phyloP scores from a whole-genome alignment of 2,888 invertebrate genomes.

The Volucella bombylans region DNA sequence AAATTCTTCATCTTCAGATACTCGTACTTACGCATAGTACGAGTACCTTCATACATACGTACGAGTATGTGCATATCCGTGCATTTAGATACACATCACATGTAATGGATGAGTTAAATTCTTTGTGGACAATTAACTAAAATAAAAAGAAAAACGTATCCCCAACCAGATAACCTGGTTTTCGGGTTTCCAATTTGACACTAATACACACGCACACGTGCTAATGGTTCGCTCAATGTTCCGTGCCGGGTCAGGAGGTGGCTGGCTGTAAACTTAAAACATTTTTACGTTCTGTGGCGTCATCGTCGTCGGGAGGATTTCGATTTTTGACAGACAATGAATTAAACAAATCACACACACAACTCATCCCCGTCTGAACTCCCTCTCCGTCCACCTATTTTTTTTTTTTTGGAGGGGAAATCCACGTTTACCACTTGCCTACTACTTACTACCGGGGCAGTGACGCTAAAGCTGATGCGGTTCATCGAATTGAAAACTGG shows the following conservation, averaged over 20 bases:
- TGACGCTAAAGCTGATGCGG: constrained; percentile 22
- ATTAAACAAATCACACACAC: constrained; percentile 58
- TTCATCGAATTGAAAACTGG: constrained; percentile 43
- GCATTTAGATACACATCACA: constrained; percentile 48
- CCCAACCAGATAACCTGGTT: constrained; percentile 44
- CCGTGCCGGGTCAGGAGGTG: constrained; percentile 17
- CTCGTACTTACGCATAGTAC: background rate
- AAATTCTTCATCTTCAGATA: constrained; percentile 9
- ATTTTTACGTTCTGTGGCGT: background rate
- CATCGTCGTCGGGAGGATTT: constrained; percentile 5
- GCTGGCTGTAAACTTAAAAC: constrained; percentile 9
- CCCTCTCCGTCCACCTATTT: no score
- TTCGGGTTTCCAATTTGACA: constrained; percentile 28
- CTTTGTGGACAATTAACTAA: constrained; percentile 42
- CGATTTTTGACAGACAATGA: constrained; percentile 61
- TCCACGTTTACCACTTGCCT: background rate
- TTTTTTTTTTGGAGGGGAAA: no score
- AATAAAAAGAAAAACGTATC: background rate
- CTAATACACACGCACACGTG: constrained; percentile 23
- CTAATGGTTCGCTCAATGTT: constrained; percentile 13
- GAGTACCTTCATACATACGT: no score
- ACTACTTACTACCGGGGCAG: background rate
- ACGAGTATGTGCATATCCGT: background rate
- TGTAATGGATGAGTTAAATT: constrained; percentile 59
- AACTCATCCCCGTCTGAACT: background rate